Percentiles rank a stretch among this genome's conserved stretches.
Evolutionary conservation across 2,797 vertebrate species (phyloP).

Genomic region (Eptatretus atami): DNA sequence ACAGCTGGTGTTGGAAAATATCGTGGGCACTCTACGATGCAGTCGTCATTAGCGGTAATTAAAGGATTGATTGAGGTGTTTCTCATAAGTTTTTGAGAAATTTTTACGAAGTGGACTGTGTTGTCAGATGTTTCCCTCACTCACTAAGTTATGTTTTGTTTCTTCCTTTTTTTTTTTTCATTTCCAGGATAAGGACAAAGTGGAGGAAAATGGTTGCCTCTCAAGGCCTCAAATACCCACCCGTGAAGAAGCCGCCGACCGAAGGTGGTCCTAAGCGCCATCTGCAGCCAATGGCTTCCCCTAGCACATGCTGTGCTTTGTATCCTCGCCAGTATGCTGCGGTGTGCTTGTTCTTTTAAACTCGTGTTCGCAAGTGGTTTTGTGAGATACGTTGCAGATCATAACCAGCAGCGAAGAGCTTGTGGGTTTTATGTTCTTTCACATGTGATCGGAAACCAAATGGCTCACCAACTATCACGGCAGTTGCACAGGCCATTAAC

Average conservation of each 20-base stretch:
- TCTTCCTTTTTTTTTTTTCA: not conserved
- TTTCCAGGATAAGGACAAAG: constrained; percentile 52
- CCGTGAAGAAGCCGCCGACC: constrained; percentile 50
- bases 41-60: constrained; percentile 39
- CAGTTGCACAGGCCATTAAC: no score
- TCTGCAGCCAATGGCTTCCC: constrained; percentile 77
- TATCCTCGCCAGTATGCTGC: constrained; percentile 28
- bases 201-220: constrained; percentile 60
- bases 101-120: not conserved
- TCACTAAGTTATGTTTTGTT: not conserved
- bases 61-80: not conserved
- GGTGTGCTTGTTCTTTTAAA: not conserved
- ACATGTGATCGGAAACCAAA: no score
- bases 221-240: constrained; percentile 33
- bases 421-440: no score
- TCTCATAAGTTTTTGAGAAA: not conserved
- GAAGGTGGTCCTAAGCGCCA: constrained; percentile 55
- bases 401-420: no score
- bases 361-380: no score
- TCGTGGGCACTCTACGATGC: constrained; percentile 88
- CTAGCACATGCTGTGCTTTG: constrained; percentile 56
- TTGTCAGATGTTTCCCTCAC: not conserved
- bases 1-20: constrained; percentile 68
- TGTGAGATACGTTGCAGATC: no score
- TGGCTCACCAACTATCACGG: no score